Evolutionary conservation across 1,140 invertebrate genomes (phyloP).

Genomic region (Chrysomallon squamiferum): DNA sequence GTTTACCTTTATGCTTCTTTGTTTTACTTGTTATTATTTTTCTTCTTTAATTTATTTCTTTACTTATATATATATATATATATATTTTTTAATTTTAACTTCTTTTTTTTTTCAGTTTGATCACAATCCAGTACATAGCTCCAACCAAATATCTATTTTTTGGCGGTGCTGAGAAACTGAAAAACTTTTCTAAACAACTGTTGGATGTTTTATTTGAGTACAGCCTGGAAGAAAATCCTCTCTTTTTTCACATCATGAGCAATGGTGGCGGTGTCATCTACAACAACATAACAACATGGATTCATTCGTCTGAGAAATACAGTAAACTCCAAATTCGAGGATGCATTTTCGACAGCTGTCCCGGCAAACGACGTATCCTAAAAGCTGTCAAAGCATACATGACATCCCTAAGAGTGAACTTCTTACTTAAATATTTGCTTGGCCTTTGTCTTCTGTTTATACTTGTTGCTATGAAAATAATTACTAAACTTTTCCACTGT

Average conservation of each 20-base stretch:
- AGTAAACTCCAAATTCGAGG: slow-evolving; percentile 71
- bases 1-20: too few relatives aligned
- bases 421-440: slow-evolving; percentile 43
- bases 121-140: slow-evolving; percentile 76
- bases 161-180: slow-evolving; percentile 66
- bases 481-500: slow-evolving; percentile 9
- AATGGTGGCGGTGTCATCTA: slow-evolving; percentile 73
- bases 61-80: too few relatives aligned
- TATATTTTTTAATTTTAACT: too few relatives aligned
- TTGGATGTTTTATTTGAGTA: slow-evolving; percentile 71
- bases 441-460: slow-evolving; percentile 34
- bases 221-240: slow-evolving; percentile 74
- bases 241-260: slow-evolving; percentile 82
- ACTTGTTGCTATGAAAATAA: slow-evolving; percentile 25
- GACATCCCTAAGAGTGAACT: slow-evolving; percentile 62
- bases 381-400: slow-evolving; percentile 68
- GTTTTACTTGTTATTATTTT: too few relatives aligned
- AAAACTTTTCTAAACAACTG: slow-evolving; percentile 71
- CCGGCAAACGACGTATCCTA: slow-evolving; percentile 70
- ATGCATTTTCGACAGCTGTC: slow-evolving; percentile 79
- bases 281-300: slow-evolving; percentile 37
- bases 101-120: slow-evolving; percentile 69
- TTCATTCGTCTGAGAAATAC: slow-evolving; percentile 35
- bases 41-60: too few relatives aligned
- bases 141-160: slow-evolving; percentile 74